Conservation (phyloP, 2,797 vertebrate genomes). For the Yasuhikotakia modesta region DNA sequence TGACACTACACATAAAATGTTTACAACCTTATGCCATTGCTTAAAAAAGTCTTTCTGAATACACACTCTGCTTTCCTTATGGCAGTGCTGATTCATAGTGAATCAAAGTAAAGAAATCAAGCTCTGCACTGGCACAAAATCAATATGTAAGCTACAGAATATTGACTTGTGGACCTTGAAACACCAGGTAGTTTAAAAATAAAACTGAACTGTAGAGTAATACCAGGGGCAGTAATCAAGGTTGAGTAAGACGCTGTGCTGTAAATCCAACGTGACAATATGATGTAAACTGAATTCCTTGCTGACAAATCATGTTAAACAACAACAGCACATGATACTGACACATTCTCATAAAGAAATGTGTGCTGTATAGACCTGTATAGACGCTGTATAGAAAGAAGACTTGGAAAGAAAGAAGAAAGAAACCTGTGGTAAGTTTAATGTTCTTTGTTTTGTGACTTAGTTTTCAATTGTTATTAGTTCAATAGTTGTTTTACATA, state of each 20-base stretch:
- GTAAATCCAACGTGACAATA: neutral
- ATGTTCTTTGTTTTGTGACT: too few species aligned
- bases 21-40: neutral
- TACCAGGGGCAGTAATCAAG: conserved; percentile 10
- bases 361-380: too few species aligned
- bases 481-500: too few species aligned
- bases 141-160: conserved; percentile 24
- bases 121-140: conserved; percentile 28
- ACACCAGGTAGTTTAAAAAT: conserved; percentile 29
- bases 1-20: neutral
- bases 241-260: conserved; percentile 1
- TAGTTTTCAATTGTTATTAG: too few species aligned
- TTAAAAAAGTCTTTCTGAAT: conserved; percentile 13
- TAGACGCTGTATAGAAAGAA: too few species aligned
- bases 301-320: neutral
- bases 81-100: conserved; percentile 1
- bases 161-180: conserved; percentile 44
- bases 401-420: too few species aligned
- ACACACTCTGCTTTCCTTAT: neutral
- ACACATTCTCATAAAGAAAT: too few species aligned
- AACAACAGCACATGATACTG: neutral
- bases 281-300: neutral
- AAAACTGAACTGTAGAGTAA: conserved; percentile 13
- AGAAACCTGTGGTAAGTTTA: too few species aligned
- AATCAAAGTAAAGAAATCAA: conserved; percentile 47